A percentile compares a stretch with the other conserved stretches of the same genome.
phyloP scores from a whole-genome alignment of 1,140 invertebrate species.

The fruit fly (Drosophila melanogaster) region Release_6_plus_ISO1_MT NC_004354.4:15501001-15501500 shows the following conservation, averaged over 20 bases:
- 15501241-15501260: not conserved
- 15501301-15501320: no score
- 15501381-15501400: no score
- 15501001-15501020: conserved; percentile 28
- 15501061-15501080: not conserved
- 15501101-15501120: no score
- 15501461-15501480: conserved; percentile 1
- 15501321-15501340: no score
- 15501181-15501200: no score
- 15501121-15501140: not conserved
- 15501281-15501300: not conserved
- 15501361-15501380: no score
- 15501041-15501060: not conserved
- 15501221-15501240: no score
- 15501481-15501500: not conserved
- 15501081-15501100: not conserved
- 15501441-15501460: conserved; percentile 6
- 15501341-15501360: no score
- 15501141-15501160: not conserved
- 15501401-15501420: not conserved
- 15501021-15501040: conserved; percentile 5
- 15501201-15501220: no score
- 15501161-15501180: no score
- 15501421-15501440: not conserved
- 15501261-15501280: not conserved